A percentile compares a stretch with the other conserved stretches of the same genome.
Conservation (phyloP, 2,113 vertebrate genomes). For the Phocoena phocoena region DNA sequence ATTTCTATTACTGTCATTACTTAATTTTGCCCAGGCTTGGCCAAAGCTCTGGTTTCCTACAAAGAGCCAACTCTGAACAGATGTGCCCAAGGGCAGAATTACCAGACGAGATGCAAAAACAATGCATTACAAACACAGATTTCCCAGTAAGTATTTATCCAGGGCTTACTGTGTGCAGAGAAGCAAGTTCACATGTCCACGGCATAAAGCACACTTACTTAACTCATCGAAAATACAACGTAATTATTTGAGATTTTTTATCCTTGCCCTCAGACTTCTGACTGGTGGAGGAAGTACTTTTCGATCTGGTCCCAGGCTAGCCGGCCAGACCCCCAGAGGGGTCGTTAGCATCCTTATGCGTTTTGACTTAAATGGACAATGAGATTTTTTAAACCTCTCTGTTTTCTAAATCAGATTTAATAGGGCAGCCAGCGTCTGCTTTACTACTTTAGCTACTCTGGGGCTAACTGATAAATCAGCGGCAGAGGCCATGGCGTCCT, state of each 20-base stretch:
- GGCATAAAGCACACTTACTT: neutral
- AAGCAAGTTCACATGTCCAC: rapidly evolving
- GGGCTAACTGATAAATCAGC: slow-evolving; percentile 71
- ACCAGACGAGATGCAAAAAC: neutral
- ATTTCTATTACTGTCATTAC: rapidly evolving
- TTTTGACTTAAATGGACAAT: neutral
- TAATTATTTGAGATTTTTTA: slow-evolving; percentile 54
- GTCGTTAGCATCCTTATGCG: neutral
- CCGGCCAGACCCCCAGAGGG: neutral
- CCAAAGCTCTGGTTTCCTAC: neutral
- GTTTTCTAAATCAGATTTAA: slow-evolving; percentile 77
- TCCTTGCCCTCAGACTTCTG: neutral
- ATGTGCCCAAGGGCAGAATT: neutral
- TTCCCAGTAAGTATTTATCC: neutral
- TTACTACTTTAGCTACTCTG: slow-evolving; percentile 64
- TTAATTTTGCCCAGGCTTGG: neutral
- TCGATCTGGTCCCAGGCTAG: neutral
- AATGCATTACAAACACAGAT: rapidly evolving
- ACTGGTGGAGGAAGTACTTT: neutral
- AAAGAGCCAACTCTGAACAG: neutral
- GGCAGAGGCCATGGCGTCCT: slow-evolving; percentile 55
- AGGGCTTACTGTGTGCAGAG: rapidly evolving
- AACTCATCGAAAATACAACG: neutral
- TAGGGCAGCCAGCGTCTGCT: slow-evolving; percentile 59
- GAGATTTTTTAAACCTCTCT: slow-evolving; percentile 63